Evolutionary conservation across 2,113 vertebrate genomes (phyloP), one percentile per base, ranked within the genome.

Genomic region (Pungitius pungitius): DNA sequence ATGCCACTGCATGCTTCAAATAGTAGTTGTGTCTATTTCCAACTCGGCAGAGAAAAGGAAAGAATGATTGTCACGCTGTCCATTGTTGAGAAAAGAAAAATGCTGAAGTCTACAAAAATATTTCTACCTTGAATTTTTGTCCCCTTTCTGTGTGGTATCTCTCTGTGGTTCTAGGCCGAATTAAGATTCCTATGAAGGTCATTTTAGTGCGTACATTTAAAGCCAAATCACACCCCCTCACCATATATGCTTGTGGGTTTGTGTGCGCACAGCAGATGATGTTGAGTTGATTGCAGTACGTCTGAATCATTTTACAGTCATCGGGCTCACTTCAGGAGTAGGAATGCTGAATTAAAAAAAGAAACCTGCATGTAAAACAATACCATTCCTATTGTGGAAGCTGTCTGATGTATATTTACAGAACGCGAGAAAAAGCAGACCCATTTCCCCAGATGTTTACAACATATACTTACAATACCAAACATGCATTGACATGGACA

Each of bases 401-500:
- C 75, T 73, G 69, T 62, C 70, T 77, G 77, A 80, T 86, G 81
- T 87, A 65, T 89, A 88, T 91, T 90, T 91, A 86, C 59, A 75
- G 85, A 84, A 73, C 83, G 73, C 65, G 89, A 88, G 71, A 78
- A 88, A 85, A 87, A 82, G 64, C 86, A 83, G 79, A 24, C 66
- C 74, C 66, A 37, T 85, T 78, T 74, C 67, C 66, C 77, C 75
- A 87, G 83, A 90, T 85, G 78, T 85, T 80, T 89, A 87, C 80
- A 88, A 81, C 73, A 77, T 91, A 85, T 86, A 86, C 85, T 88
- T 88, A 87, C 81, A 88, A 81, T 85, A 70, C 86, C 85, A 86
- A 90, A 82, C 90, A 84, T 80, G 85, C 88, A 88, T 84, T 57
- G 79, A 85, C 85, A 88, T 63, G 79, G 87, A 84, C 73, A 76